These are phyloP conservation scores for Eueides isabella DNA, from an alignment of 1,140 invertebrate genomes.

Conservation along the genomic window DNA sequence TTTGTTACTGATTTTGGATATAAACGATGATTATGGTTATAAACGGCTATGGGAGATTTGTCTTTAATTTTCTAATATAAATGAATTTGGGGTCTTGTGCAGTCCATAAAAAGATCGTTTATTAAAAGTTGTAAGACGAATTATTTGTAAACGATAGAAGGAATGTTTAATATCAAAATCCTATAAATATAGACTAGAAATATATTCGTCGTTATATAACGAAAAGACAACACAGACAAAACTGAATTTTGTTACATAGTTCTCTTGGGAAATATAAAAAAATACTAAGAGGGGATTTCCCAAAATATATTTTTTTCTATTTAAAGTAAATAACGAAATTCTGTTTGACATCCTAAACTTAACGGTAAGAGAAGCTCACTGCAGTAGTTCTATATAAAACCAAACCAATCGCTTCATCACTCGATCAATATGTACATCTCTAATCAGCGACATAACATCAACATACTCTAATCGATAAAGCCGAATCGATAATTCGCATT, in stretches of 20 bases:
- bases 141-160: too few relatives aligned
- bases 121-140: not conserved
- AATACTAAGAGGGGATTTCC: too few relatives aligned
- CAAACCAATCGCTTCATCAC: not conserved
- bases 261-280: too few relatives aligned
- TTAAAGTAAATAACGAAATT: too few relatives aligned
- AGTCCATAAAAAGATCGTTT: not conserved
- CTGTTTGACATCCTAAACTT: too few relatives aligned
- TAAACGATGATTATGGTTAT: conserved; percentile 31
- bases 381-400: too few relatives aligned
- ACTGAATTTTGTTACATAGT: too few relatives aligned
- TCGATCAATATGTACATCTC: not conserved
- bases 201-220: too few relatives aligned
- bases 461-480: conserved; percentile 43
- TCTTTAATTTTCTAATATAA: not conserved
- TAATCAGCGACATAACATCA: conserved; percentile 3
- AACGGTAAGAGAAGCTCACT: too few relatives aligned
- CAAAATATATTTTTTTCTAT: too few relatives aligned
- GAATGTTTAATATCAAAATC: too few relatives aligned
- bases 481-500: conserved; percentile 47
- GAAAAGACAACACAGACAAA: too few relatives aligned
- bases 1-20: conserved; percentile 49
- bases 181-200: not conserved
- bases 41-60: not conserved
- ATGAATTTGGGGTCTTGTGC: not conserved